These are phyloP conservation scores for Argya squamiceps DNA, from an alignment of 2,797 vertebrate species.

Conservation along the genomic window DNA sequence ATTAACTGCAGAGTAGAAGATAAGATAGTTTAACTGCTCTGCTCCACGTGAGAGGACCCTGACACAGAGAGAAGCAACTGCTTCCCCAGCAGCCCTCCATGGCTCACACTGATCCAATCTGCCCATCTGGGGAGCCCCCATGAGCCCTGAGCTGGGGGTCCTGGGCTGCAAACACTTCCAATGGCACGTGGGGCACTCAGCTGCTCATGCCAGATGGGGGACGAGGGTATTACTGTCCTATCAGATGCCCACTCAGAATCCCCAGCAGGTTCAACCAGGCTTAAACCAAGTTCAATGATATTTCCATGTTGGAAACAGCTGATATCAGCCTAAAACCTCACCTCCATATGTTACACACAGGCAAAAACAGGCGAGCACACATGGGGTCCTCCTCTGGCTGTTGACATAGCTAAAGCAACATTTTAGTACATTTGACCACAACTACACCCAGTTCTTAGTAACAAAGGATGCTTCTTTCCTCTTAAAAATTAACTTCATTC, in stretches of 20 bases:
- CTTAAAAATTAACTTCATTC: not conserved
- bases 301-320: constrained; percentile 54
- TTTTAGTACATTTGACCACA: not conserved
- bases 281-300: constrained; percentile 51
- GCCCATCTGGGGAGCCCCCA: constrained; percentile 7
- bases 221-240: not conserved
- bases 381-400: not conserved
- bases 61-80: not conserved
- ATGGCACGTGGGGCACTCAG: not conserved
- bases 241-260: constrained; percentile 12
- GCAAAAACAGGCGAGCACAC: not conserved
- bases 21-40: not conserved
- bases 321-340: constrained; percentile 55
- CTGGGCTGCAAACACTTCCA: not conserved
- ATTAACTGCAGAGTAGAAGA: not conserved
- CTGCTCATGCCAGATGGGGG: not conserved
- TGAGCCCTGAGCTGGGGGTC: rapidly evolving
- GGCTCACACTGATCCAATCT: not conserved
- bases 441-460: not conserved
- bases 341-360: constrained; percentile 15
- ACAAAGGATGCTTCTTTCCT: not conserved
- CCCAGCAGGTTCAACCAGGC: constrained; percentile 22
- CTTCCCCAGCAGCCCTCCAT: rapidly evolving
- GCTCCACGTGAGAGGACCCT: not conserved
- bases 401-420: not conserved